Evolutionary conservation across 2,113 vertebrate species (phyloP).

Genomic region (Labeo rohita): DNA sequence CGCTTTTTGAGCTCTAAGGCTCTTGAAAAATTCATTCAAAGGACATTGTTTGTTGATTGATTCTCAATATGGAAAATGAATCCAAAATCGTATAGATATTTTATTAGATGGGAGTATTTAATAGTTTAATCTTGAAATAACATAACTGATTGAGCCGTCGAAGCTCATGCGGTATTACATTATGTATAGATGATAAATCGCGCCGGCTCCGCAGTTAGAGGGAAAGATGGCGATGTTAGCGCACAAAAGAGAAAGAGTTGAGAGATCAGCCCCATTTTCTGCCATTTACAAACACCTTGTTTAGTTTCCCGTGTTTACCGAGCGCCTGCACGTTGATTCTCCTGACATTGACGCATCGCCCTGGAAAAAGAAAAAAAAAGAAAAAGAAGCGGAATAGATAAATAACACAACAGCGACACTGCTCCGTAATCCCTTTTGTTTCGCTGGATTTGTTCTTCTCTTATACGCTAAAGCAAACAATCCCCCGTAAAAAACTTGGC

Average conservation of each 20-base stretch:
- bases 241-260: constrained; percentile 54
- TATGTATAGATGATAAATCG: constrained; percentile 37
- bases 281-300: constrained; percentile 57
- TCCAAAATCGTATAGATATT: constrained; percentile 28
- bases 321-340: constrained; percentile 45
- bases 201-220: background rate
- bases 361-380: constrained; percentile 30
- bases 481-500: constrained; percentile 47
- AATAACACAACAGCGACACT: constrained; percentile 62
- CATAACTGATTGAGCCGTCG: constrained; percentile 35
- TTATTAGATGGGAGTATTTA: constrained; percentile 26
- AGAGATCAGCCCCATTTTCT: constrained; percentile 54
- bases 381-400: constrained; percentile 60
- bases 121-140: constrained; percentile 42
- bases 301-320: constrained; percentile 57
- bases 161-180: constrained; percentile 34
- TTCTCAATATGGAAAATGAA: constrained; percentile 33
- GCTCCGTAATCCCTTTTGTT: constrained; percentile 65
- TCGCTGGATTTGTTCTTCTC: constrained; percentile 61
- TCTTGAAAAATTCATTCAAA: background rate
- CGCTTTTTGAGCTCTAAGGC: background rate
- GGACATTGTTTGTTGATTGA: constrained; percentile 28
- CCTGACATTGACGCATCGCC: constrained; percentile 57
- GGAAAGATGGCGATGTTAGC: constrained; percentile 38
- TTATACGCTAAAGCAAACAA: constrained; percentile 58